Evolutionary conservation across 2,888 invertebrate species (phyloP).

Genomic region (Drosophila diplacantha): DNA sequence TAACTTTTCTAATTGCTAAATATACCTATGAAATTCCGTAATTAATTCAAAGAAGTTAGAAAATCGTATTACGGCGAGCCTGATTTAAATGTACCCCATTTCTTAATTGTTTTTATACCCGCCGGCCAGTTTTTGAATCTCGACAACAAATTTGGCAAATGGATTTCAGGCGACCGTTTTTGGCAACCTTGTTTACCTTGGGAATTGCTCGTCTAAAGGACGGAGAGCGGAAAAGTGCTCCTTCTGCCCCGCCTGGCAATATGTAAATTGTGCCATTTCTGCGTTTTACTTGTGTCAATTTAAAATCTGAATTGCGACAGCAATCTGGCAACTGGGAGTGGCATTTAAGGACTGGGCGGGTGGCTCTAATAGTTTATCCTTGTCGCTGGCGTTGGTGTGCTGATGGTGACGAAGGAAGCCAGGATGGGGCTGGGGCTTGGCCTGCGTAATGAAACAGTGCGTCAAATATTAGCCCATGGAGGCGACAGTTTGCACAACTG

Average conservation of each 20-base stretch:
- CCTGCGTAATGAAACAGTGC: conserved; percentile 35
- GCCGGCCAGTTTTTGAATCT: conserved; percentile 12
- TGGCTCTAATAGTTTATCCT: conserved; percentile 29
- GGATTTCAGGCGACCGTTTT: conserved; percentile 53
- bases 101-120: conserved; percentile 16
- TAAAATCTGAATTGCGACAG: conserved; percentile 56
- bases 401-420: conserved; percentile 3
- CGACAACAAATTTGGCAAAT: conserved; percentile 61
- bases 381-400: conserved; percentile 13
- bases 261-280: conserved; percentile 33
- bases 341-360: conserved; percentile 14
- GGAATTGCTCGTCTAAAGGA: conserved; percentile 30
- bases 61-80: neutral
- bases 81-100: neutral
- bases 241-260: neutral
- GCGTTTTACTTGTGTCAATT: conserved; percentile 54
- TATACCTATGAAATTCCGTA: no score
- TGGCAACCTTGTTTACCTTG: conserved; percentile 45
- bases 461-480: conserved; percentile 32
- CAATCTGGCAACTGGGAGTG: conserved; percentile 33
- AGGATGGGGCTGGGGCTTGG: conserved; percentile 5
- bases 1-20: neutral
- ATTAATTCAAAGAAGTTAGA: neutral
- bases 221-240: conserved; percentile 11
- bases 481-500: conserved; percentile 29